Evolutionary conservation across 2,888 invertebrate species (phyloP).

Genomic region (Coenonympha glycerion): DNA sequence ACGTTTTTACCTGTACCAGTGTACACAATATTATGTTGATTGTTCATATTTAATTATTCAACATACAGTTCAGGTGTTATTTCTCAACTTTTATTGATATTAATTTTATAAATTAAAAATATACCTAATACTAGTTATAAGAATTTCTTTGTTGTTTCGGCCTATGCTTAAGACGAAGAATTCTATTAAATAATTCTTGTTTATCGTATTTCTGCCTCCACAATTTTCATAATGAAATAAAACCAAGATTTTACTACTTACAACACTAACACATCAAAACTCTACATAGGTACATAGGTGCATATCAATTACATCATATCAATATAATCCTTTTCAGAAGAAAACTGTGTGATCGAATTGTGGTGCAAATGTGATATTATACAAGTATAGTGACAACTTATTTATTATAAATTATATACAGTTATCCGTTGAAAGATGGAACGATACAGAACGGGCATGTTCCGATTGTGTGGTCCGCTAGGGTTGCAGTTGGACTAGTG

Average conservation of each 20-base stretch:
- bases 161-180: no score
- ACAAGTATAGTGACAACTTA: conserved; percentile 59
- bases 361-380: conserved; percentile 67
- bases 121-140: no score
- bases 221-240: neutral
- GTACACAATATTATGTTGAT: no score
- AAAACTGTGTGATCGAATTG: conserved; percentile 45
- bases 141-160: no score
- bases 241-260: neutral
- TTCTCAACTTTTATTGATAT: no score
- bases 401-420: conserved; percentile 45
- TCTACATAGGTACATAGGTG: neutral
- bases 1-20: no score
- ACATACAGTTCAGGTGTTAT: no score
- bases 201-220: neutral
- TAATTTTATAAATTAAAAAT: no score
- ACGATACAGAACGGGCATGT: conserved; percentile 52
- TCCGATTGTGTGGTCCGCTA: conserved; percentile 61
- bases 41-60: no score
- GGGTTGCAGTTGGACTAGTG: conserved; percentile 55
- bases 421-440: conserved; percentile 50
- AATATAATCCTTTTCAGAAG: conserved; percentile 34
- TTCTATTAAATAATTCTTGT: no score
- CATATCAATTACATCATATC: neutral
- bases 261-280: neutral